Conservation (phyloP, 2,113 vertebrate species). For the Fukomys damarensis region DNA sequence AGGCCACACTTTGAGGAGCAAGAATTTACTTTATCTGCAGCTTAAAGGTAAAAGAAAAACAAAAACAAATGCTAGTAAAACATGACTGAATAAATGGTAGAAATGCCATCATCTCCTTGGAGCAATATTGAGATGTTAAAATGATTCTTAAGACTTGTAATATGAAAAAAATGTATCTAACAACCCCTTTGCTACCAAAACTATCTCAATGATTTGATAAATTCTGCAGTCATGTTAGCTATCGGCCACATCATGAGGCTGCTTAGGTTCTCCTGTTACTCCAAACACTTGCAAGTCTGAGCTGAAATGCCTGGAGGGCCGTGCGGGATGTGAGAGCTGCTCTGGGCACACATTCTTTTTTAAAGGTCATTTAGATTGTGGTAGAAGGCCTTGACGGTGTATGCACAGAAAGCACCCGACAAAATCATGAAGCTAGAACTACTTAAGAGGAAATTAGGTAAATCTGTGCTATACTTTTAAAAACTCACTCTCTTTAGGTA, state of each 20-base stretch:
- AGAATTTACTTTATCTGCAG: neutral
- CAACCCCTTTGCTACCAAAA: neutral
- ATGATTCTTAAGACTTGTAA: neutral
- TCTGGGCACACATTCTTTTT: neutral
- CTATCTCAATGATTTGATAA: neutral
- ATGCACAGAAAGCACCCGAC: neutral
- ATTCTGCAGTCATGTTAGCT: neutral
- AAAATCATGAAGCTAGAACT: neutral
- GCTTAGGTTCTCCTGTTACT: neutral
- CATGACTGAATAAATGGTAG: neutral
- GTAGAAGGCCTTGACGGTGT: neutral
- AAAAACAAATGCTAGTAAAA: neutral
- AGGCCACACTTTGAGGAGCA: neutral
- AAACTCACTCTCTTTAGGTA: neutral
- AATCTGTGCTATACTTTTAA: neutral
- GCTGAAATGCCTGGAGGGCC: neutral
- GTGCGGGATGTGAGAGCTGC: neutral
- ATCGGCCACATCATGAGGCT: neutral
- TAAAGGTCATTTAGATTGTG: neutral
- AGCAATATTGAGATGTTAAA: conserved; percentile 4
- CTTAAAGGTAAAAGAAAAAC: neutral
- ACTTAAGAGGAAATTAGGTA: neutral
- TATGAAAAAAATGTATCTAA: neutral
- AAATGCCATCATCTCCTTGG: neutral
- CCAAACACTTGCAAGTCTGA: neutral